phyloP scores from a whole-genome alignment of 2,888 invertebrate species.

The Drosophila nr. medialis region DNA sequence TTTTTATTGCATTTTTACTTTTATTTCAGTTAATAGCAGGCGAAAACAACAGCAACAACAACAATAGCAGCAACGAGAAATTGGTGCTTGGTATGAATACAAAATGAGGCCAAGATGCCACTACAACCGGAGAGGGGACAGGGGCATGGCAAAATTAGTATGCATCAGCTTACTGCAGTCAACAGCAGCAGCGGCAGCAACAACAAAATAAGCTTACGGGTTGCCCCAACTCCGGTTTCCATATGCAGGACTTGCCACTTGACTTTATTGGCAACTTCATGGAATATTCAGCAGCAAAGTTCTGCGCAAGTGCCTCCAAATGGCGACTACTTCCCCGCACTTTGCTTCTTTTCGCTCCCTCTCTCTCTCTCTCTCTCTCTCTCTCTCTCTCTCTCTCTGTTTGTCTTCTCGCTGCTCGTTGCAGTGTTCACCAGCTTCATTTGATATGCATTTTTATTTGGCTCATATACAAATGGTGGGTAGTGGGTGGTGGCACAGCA shows the following conservation, averaged over 20 bases:
- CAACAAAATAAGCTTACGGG: constrained; percentile 7
- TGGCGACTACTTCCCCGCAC: constrained; percentile 35
- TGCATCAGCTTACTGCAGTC: constrained; percentile 75
- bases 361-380: not conserved
- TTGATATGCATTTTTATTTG: constrained; percentile 81
- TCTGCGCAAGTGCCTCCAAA: constrained; percentile 74
- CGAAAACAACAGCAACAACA: constrained; percentile 42
- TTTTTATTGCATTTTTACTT: constrained; percentile 77
- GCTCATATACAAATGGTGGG: constrained; percentile 78
- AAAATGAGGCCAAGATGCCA: constrained; percentile 77
- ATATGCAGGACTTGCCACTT: constrained; percentile 75
- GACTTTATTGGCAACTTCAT: constrained; percentile 83
- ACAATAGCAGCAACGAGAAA: constrained; percentile 59
- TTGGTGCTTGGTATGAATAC: constrained; percentile 84
- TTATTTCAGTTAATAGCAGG: constrained; percentile 77
- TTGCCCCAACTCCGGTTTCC: constrained; percentile 24
- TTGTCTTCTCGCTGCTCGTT: constrained; percentile 11
- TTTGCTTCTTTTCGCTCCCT: not conserved
- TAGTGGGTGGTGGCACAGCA: constrained; percentile 18
- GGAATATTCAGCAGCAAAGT: constrained; percentile 79
- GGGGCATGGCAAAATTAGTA: constrained; percentile 65
- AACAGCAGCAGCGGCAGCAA: constrained; percentile 40
- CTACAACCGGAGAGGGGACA: constrained; percentile 47
- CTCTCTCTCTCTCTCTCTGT: not conserved
- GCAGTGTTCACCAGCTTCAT: constrained; percentile 57